Percentiles rank a stretch among this genome's conserved stretches.
These are phyloP conservation scores for Amorpha juglandis DNA, from an alignment of 2,888 invertebrate species.

Conservation along the genomic window DNA sequence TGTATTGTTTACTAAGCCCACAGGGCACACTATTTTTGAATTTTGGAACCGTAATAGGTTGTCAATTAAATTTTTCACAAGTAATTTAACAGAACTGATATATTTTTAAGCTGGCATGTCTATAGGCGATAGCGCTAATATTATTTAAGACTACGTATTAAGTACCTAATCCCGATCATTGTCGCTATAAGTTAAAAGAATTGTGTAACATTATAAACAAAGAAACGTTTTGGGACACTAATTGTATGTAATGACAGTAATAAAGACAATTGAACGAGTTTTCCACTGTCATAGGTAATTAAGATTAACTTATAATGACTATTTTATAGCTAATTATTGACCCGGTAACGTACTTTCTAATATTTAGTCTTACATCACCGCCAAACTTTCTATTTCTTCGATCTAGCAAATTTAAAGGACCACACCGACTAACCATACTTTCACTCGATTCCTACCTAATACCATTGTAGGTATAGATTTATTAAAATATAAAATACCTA, in stretches of 20 bases:
- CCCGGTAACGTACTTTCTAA: constrained; percentile 13
- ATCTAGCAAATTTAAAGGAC: constrained; percentile 5
- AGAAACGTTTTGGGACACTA: background rate
- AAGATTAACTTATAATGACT: background rate
- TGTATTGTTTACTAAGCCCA: too few relatives aligned
- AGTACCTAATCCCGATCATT: background rate
- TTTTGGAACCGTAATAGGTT: too few relatives aligned
- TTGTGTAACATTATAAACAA: background rate
- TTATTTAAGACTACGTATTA: too few relatives aligned
- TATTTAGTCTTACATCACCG: constrained; percentile 8
- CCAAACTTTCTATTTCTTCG: background rate
- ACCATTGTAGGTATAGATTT: too few relatives aligned
- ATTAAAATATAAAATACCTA: too few relatives aligned
- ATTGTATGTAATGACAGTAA: background rate
- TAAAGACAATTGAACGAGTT: background rate
- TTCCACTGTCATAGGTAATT: background rate
- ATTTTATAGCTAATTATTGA: constrained; percentile 9
- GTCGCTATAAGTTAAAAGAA: background rate
- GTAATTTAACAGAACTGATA: too few relatives aligned
- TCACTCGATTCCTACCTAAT: background rate
- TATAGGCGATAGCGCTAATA: too few relatives aligned
- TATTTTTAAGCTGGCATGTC: too few relatives aligned
- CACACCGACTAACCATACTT: background rate
- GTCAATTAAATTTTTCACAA: too few relatives aligned
- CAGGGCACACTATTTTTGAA: too few relatives aligned